Evolutionary conservation across 2,797 vertebrate genomes (phyloP), one percentile per base, ranked within the genome.

Genomic region (Lacerta bilineata): DNA sequence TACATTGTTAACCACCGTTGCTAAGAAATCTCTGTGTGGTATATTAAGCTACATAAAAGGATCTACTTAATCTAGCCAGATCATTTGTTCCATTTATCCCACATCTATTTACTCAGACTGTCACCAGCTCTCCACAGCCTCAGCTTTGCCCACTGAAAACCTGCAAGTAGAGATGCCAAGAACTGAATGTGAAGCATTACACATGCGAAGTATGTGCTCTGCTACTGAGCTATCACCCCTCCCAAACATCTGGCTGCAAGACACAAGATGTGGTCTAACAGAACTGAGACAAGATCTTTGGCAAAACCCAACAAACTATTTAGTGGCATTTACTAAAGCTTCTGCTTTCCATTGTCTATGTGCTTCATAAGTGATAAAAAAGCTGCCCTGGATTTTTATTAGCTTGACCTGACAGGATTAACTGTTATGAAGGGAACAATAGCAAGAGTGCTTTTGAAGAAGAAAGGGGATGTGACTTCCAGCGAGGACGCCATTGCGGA

Each of bases 231-330:
- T 20, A 72, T 72, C 9, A 72, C 25, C 46, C 68, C 17, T 80
- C 68, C 17, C 68, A 4, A 61, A 59, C 85, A 74, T 81, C 50
- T 72, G 86, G 46, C 85, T 74, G 50, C 68, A 80, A 23, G 33
- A 87, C 20, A 17, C 9, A 72, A 74, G 69, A 59, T 81, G 55
- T 61, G 36, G 10, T 81, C 86, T n/a, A 46, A 74, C 64, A 61
- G 0, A 61, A 50, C 2, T 3, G 39, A 80, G 78, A 50, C 71
- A 87, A 61, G 27, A 74, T 81, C 50, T 87, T 64, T 13, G 64
- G 69, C 79, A 87, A 74, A 55, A 71, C 4, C 43, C 76, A 80
- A 36, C 36, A 74, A 74, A 64, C 46, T 68, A 79, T 74, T 81
- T 11, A 61, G 29, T 87, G 79, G 20, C 68, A 41, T 59, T 80